These are phyloP conservation scores for Tipula unca DNA, from an alignment of 2,888 invertebrate species.

Conservation along the genomic window DNA sequence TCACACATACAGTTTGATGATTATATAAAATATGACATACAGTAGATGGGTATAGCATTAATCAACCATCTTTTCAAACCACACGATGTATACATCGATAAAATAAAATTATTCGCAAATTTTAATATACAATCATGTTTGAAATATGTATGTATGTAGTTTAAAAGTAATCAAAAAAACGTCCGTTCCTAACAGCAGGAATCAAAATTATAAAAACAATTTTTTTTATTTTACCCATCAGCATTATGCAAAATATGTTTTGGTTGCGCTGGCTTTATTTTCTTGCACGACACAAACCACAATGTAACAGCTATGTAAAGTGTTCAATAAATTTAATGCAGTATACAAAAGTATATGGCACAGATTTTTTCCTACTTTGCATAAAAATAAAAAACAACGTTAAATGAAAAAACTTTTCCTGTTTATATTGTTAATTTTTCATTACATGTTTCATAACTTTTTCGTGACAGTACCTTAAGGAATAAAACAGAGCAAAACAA, in stretches of 20 bases:
- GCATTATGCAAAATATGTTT: neutral
- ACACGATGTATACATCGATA: neutral
- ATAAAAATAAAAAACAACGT: neutral
- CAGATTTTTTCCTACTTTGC: neutral
- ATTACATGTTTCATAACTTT: neutral
- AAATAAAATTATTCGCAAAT: neutral
- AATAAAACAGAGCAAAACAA: neutral
- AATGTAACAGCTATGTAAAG: neutral
- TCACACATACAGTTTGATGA: neutral
- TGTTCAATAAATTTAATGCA: neutral
- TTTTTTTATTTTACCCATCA: neutral
- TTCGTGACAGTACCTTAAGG: conserved; percentile 4
- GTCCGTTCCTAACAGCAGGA: neutral
- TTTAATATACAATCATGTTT: neutral
- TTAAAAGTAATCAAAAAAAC: neutral
- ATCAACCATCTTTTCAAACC: neutral
- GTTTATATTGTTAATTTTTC: conserved; percentile 4
- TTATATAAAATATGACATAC: neutral
- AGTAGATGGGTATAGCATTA: neutral
- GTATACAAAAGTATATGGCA: neutral
- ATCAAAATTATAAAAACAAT: neutral
- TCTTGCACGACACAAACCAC: neutral
- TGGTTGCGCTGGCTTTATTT: neutral
- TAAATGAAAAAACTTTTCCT: neutral
- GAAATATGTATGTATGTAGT: neutral